A percentile compares a stretch with the other conserved stretches of the same genome.
These are phyloP conservation scores for Panagrolaimus sp. DNA, from an alignment of 1,140 invertebrate genomes.

Conservation along the genomic window DNA sequence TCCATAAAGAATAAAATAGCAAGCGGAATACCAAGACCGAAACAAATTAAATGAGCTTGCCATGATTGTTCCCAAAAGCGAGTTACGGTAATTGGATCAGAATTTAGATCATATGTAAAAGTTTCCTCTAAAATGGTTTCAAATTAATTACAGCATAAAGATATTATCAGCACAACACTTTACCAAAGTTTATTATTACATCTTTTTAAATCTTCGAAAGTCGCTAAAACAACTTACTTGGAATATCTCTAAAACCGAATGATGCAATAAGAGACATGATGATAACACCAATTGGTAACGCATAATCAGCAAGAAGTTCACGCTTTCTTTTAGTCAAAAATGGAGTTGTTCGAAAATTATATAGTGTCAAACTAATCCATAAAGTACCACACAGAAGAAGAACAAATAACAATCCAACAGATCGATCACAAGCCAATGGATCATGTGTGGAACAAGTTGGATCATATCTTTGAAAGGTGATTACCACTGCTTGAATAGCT, in stretches of 20 bases:
- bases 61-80: conserved; percentile 45
- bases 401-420: conserved; percentile 59
- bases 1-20: conserved; percentile 62
- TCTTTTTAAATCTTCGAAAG: too few relatives aligned
- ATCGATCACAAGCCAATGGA: conserved; percentile 42
- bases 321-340: conserved; percentile 60
- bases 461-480: background rate
- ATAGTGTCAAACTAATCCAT: conserved; percentile 59
- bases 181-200: too few relatives aligned
- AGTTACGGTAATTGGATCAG: conserved; percentile 8
- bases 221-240: conserved; percentile 50
- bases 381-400: conserved; percentile 60
- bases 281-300: conserved; percentile 61
- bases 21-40: conserved; percentile 60
- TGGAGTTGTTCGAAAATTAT: conserved; percentile 61
- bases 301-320: conserved; percentile 61
- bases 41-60: conserved; percentile 46
- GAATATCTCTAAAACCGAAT: conserved; percentile 58
- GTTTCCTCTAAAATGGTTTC: conserved; percentile 20
- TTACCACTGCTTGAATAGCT: conserved; percentile 55
- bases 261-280: conserved; percentile 60
- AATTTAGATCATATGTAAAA: conserved; percentile 23
- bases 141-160: too few relatives aligned
- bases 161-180: too few relatives aligned
- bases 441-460: conserved; percentile 52